Conservation (phyloP, 1,140 invertebrate species). For the Drosophila sturtevanti region DNA sequence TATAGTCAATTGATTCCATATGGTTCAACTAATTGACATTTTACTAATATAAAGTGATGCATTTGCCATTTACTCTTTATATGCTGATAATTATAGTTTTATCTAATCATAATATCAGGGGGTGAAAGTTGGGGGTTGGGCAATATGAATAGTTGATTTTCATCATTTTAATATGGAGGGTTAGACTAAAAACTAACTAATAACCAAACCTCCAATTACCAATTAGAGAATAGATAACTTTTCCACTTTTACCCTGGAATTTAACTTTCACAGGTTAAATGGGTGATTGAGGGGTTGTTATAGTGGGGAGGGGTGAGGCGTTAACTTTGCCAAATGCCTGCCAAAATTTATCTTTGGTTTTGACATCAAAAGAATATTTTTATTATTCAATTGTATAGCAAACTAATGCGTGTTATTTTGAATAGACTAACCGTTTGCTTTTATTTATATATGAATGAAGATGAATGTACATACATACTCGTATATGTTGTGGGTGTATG, state of each 20-base stretch:
- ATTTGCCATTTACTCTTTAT: background rate
- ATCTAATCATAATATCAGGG: background rate
- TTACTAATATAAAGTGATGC: conserved; percentile 19
- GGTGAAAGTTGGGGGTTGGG: too few species aligned
- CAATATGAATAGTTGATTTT: too few species aligned
- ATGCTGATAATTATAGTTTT: background rate
- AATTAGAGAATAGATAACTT: background rate
- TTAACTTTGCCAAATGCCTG: background rate
- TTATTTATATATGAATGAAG: too few species aligned
- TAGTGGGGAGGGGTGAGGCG: too few species aligned
- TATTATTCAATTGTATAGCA: too few species aligned
- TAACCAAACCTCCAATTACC: background rate
- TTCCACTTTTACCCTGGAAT: background rate
- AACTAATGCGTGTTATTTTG: too few species aligned
- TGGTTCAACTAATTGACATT: background rate
- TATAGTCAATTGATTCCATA: conserved; percentile 1
- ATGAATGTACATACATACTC: too few species aligned
- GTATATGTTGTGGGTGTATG: too few species aligned
- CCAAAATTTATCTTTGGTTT: background rate
- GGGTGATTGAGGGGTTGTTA: background rate
- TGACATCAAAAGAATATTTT: too few species aligned
- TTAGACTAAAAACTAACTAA: too few species aligned
- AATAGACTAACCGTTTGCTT: too few species aligned
- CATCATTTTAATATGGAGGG: too few species aligned
- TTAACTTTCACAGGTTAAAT: background rate